phyloP scores from a whole-genome alignment of 2,113 vertebrate genomes.

The Polypterus bichir region DNA sequence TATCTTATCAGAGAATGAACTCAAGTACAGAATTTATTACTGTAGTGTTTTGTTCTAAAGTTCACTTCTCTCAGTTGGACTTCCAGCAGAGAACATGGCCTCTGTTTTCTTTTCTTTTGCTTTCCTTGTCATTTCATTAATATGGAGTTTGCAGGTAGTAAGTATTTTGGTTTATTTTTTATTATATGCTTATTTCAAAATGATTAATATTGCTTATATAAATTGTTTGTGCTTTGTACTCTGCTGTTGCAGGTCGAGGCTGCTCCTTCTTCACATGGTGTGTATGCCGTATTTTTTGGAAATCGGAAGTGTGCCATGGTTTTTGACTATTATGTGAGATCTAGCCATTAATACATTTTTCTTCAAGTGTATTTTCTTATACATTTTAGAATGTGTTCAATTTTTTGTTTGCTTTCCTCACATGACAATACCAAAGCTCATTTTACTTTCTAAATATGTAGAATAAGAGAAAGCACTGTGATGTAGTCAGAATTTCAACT shows the following conservation, averaged over 20 bases:
- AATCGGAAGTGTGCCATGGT: no score
- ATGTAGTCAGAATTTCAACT: no score
- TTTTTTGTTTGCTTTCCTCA: no score
- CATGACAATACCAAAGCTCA: no score
- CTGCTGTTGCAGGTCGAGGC: slow-evolving; percentile 28
- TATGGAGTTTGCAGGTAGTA: background rate
- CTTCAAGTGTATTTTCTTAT: no score
- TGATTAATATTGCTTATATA: background rate
- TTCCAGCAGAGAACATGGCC: slow-evolving; percentile 6
- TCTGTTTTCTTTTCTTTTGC: background rate
- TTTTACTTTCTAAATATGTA: no score
- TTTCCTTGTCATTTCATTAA: background rate
- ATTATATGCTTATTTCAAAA: slow-evolving; percentile 4
- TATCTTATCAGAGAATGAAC: slow-evolving; percentile 1
- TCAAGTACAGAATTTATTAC: slow-evolving; percentile 1
- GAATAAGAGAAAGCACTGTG: no score
- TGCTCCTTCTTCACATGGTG: slow-evolving; percentile 28
- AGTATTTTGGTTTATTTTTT: background rate
- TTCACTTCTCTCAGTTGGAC: background rate
- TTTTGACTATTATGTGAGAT: no score
- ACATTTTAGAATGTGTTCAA: no score
- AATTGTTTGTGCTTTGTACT: background rate
- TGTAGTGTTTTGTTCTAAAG: background rate
- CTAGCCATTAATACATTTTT: no score
- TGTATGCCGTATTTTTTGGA: background rate